Evolutionary conservation across 2,797 vertebrate genomes (phyloP).

Genomic region (Ceyx erithaca): DNA sequence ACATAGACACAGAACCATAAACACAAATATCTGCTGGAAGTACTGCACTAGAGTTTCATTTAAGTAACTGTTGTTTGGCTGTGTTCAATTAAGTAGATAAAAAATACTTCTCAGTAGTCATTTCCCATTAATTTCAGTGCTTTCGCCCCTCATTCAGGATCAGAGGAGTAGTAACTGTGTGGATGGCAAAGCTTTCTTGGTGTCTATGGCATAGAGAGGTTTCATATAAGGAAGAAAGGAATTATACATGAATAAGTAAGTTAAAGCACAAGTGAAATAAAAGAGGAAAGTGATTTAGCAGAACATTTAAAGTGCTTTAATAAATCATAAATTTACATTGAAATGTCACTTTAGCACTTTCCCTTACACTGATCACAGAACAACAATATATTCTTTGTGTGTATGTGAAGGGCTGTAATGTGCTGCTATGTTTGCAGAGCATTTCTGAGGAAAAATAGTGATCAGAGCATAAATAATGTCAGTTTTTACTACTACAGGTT

Average conservation of each 20-base stretch:
- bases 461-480: neutral
- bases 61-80: neutral
- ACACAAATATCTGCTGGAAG: neutral
- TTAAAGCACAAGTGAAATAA: neutral
- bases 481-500: neutral
- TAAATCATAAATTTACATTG: conserved; percentile 53
- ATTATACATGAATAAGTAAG: neutral
- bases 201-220: neutral
- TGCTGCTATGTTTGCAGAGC: neutral
- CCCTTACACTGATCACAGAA: neutral
- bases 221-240: neutral
- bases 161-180: neutral
- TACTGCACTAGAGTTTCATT: neutral
- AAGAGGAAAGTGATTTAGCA: conserved; percentile 2
- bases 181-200: neutral
- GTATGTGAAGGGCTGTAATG: neutral
- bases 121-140: neutral
- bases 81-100: neutral
- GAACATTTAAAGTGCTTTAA: conserved; percentile 29
- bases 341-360: conserved; percentile 6
- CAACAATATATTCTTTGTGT: neutral
- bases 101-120: neutral
- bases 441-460: neutral
- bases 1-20: neutral
- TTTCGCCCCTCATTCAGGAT: neutral